Evolutionary conservation across 2,113 vertebrate species (phyloP).

Genomic region (Typhlomys cinereus): DNA sequence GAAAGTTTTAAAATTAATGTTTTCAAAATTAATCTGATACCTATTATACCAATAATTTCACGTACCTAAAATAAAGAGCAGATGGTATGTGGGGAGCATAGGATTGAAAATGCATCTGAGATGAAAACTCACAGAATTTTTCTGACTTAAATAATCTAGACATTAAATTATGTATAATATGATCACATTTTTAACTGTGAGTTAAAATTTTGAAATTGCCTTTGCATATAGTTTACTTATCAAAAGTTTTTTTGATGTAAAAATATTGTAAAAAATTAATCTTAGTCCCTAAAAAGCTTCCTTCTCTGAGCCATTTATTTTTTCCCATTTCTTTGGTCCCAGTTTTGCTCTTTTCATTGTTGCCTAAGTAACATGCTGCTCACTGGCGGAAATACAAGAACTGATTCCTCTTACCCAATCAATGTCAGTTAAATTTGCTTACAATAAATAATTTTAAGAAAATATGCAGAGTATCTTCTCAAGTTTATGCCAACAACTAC

Average conservation of each 20-base stretch:
- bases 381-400: background rate
- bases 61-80: slow-evolving; percentile 34
- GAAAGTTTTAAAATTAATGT: slow-evolving; percentile 1
- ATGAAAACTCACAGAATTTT: slow-evolving; percentile 29
- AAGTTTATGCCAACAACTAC: background rate
- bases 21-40: slow-evolving; percentile 39
- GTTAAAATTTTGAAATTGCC: background rate
- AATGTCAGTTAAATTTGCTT: background rate
- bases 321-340: background rate
- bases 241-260: background rate
- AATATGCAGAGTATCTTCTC: background rate
- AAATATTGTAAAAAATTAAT: background rate
- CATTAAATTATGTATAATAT: background rate
- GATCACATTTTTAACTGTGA: background rate
- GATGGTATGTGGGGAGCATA: slow-evolving; percentile 29
- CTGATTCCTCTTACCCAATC: background rate
- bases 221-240: background rate
- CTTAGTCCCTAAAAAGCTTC: background rate
- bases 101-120: background rate
- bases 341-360: background rate
- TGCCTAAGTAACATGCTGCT: background rate
- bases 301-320: background rate
- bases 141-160: background rate
- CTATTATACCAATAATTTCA: background rate
- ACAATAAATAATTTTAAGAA: background rate